These are phyloP conservation scores for Torymus auratus DNA, from an alignment of 2,888 invertebrate species.

Conservation along the genomic window DNA sequence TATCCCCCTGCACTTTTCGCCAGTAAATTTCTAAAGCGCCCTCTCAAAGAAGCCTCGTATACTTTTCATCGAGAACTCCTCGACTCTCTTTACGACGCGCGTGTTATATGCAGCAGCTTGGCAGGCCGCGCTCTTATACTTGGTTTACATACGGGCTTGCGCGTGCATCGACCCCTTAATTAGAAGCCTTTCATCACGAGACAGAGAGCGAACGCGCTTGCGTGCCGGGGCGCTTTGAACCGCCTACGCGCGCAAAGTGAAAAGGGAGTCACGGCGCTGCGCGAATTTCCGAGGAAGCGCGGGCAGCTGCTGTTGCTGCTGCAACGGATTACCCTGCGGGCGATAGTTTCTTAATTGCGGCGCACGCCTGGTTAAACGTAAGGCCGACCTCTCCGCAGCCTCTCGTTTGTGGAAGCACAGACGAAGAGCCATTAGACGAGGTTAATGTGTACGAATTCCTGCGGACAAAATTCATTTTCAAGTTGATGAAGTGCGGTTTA, in stretches of 20 bases:
- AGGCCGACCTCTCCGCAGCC: too few species aligned
- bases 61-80: background rate
- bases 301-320: background rate
- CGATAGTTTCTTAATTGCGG: constrained; percentile 32
- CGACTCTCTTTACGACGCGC: background rate
- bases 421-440: too few species aligned
- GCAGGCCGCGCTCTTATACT: background rate
- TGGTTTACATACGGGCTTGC: background rate
- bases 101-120: background rate
- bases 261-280: background rate
- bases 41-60: background rate
- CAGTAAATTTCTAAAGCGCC: too few species aligned
- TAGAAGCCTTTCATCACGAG: constrained; percentile 49
- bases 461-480: too few species aligned
- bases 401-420: too few species aligned
- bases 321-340: constrained; percentile 14
- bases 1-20: too few species aligned
- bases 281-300: constrained; percentile 20
- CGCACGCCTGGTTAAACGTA: background rate
- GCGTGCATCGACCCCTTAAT: constrained; percentile 43
- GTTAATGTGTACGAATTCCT: too few species aligned
- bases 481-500: too few species aligned
- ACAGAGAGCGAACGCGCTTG: background rate
- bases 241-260: background rate
- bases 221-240: too few species aligned